Percentiles rank a stretch among this genome's conserved stretches.
Conservation (phyloP, 2,797 vertebrate species). For the Tangara arthus region DNA sequence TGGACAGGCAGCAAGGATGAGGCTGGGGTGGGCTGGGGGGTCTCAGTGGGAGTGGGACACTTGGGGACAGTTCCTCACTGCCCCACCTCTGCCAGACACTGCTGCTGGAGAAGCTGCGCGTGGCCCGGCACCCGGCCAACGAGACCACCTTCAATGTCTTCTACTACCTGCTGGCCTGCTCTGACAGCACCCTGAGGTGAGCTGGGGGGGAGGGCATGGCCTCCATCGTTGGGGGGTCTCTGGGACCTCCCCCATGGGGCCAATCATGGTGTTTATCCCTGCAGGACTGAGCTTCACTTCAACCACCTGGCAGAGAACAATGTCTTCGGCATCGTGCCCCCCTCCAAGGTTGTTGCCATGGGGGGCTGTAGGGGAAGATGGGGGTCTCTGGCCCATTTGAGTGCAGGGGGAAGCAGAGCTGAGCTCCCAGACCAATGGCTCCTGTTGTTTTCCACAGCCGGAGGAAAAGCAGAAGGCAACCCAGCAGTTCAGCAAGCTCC, state of each 20-base stretch:
- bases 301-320: slow-evolving; percentile 94
- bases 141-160: slow-evolving; percentile 93
- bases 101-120: slow-evolving; percentile 93
- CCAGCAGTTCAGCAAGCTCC: slow-evolving; percentile 94
- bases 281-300: slow-evolving; percentile 94
- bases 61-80: background rate
- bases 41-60: fast-evolving
- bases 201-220: background rate
- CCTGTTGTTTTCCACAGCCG: slow-evolving; percentile 65
- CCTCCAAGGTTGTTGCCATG: slow-evolving; percentile 78
- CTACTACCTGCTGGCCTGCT: slow-evolving; percentile 93
- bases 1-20: background rate
- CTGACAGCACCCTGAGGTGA: slow-evolving; percentile 88
- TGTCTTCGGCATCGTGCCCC: slow-evolving; percentile 86
- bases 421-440: fast-evolving
- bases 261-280: background rate
- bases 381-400: background rate
- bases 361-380: background rate
- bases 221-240: background rate
- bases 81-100: slow-evolving; percentile 82
- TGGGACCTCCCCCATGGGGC: fast-evolving
- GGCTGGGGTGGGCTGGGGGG: background rate
- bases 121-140: slow-evolving; percentile 81
- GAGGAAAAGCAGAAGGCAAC: slow-evolving; percentile 94
- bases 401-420: background rate